Base-by-base conservation (phyloP, 2,113 vertebrate species). In the Serilophus lunatus region DNA sequence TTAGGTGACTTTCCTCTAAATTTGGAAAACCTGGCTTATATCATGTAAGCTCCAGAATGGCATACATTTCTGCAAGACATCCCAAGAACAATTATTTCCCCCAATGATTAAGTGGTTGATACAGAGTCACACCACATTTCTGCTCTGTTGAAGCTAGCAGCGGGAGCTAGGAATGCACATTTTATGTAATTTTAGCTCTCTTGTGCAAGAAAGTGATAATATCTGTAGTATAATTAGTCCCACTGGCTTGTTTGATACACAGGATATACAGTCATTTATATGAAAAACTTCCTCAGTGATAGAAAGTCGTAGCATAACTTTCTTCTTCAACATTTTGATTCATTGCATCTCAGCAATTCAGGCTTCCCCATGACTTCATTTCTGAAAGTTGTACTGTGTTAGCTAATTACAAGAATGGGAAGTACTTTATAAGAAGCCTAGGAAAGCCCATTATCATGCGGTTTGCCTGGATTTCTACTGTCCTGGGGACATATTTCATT, bases 121-220 rank as follows among this genome's bases (percentile, higher is more conserved):
- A 42, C 1, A 75, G 35, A 84, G 18, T 53, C 63, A 83, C 38
- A 19, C 2, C 31, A 12, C 12, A 25, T 38, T 87, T 75, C 65
- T 85, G 24, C 16, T 45, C 36, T n/a, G 22, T 31, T 56, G 40
- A 72, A 93, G 44, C 9, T n/a, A 56, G 13, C 40, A 82, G 36
- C 31, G 17, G n/a, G n/a, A 86, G 31, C 57, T 23, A 56, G 23
- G 22, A 74, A 49, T 1, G 0, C 0, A 0, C 10, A 29, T 78
- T 60, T 80, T 42, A 70, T 18, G n/a, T n/a, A 14, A 44, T 49
- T 80, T 82, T 28, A 85, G 25, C 6, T 90, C 51, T 14, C 45
- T 53, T 69, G 33, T 57, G 64, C 23, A 38, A 54, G 38, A 42
- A 86, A 70, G n/a, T 12, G 18, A 36, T 87, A 63, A 82, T 6